A percentile compares a stretch with the other conserved stretches of the same genome.
Evolutionary conservation across 2,113 vertebrate species (phyloP).

Genomic region (Bagarius yarrelli): DNA sequence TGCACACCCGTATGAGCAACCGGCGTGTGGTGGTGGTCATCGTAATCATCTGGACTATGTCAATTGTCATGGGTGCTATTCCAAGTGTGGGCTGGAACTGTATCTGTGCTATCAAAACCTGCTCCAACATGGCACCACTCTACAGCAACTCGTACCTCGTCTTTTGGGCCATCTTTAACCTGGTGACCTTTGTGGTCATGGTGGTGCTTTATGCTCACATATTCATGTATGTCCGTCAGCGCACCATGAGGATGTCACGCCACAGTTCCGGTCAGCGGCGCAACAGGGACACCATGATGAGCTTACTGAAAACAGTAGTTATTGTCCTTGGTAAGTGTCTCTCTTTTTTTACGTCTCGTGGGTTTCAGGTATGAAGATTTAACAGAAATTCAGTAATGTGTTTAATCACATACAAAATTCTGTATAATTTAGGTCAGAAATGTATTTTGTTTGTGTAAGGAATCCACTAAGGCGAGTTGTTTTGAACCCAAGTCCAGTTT

Average conservation of each 20-base stretch:
- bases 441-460: too few species aligned
- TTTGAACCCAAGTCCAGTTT: too few species aligned
- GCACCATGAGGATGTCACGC: conserved; percentile 98
- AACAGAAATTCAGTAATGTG: not conserved
- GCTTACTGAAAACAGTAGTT: conserved; percentile 94
- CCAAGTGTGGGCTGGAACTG: conserved; percentile 98
- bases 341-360: not conserved
- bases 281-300: conserved; percentile 99
- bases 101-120: conserved; percentile 86
- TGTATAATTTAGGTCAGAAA: too few species aligned
- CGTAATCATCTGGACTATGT: conserved; percentile 99
- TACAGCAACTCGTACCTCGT: conserved; percentile 98
- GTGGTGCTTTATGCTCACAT: conserved; percentile 97
- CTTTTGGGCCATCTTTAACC: conserved; percentile 98
- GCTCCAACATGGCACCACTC: conserved; percentile 97
- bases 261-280: conserved; percentile 93
- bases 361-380: not conserved
- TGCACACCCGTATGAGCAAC: conserved; percentile 98
- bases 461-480: too few species aligned
- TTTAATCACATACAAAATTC: too few species aligned
- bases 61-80: conserved; percentile 95
- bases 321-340: conserved; percentile 91
- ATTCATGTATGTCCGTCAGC: conserved; percentile 96
- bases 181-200: conserved; percentile 98
- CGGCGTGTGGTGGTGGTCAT: conserved; percentile 95